Evolutionary conservation across 2,797 vertebrate species (phyloP).

Genomic region (Triplophysa bombifrons): DNA sequence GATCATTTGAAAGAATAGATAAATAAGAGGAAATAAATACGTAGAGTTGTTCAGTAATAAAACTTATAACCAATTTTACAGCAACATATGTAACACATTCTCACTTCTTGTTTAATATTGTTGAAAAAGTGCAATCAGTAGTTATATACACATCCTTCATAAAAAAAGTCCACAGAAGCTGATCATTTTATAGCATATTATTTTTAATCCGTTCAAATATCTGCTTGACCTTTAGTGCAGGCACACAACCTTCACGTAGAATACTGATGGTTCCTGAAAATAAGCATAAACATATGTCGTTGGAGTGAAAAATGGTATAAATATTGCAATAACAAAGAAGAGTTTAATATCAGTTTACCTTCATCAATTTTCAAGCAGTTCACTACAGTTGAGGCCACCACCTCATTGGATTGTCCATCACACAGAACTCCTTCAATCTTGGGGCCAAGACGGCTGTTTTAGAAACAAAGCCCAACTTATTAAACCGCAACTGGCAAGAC

Average conservation of each 20-base stretch:
- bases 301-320: slow-evolving; percentile 6
- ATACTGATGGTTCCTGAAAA: slow-evolving; percentile 79
- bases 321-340: background rate
- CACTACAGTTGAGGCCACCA: slow-evolving; percentile 86
- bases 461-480: slow-evolving; percentile 3
- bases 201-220: slow-evolving; percentile 84
- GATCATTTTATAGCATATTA: slow-evolving; percentile 63
- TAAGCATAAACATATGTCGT: slow-evolving; percentile 37
- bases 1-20: background rate
- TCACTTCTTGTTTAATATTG: background rate
- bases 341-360: slow-evolving; percentile 67
- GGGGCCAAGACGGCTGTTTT: slow-evolving; percentile 81
- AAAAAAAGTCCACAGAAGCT: background rate
- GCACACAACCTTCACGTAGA: slow-evolving; percentile 86
- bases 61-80: background rate
- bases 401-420: slow-evolving; percentile 85
- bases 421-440: slow-evolving; percentile 88
- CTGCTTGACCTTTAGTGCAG: slow-evolving; percentile 78
- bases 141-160: slow-evolving; percentile 2
- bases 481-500: slow-evolving; percentile 16
- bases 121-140: background rate
- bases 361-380: slow-evolving; percentile 86
- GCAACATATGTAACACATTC: background rate
- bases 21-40: slow-evolving; percentile 12
- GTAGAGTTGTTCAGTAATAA: background rate